Conservation (phyloP, 2,113 vertebrate species). For the Redunca redunca region DNA sequence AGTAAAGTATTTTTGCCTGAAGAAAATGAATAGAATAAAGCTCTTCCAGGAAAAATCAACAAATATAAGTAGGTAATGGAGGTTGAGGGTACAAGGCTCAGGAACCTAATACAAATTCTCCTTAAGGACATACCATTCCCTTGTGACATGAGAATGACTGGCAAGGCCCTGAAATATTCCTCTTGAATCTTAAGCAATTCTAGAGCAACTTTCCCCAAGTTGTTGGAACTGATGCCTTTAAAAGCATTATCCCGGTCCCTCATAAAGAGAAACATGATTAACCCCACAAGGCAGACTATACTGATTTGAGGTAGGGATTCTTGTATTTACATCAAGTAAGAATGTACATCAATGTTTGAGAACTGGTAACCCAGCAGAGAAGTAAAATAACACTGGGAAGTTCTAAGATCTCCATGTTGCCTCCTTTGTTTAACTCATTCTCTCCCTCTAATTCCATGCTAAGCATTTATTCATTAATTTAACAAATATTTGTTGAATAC, state of each 20-base stretch:
- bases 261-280: background rate
- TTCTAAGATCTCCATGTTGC: background rate
- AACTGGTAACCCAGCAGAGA: background rate
- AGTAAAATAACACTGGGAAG: background rate
- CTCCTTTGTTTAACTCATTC: background rate
- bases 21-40: slow-evolving; percentile 33
- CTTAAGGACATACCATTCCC: background rate
- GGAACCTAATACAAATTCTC: background rate
- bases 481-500: background rate
- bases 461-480: background rate
- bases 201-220: background rate
- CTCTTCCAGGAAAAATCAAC: slow-evolving; percentile 36
- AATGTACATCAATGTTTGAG: background rate
- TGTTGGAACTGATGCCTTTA: background rate
- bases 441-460: background rate
- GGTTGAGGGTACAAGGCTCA: background rate
- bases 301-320: background rate
- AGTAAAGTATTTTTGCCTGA: background rate
- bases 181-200: background rate
- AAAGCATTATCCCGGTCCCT: background rate
- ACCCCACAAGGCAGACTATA: background rate
- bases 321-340: background rate
- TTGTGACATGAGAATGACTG: background rate
- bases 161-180: background rate
- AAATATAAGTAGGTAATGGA: background rate